These are phyloP conservation scores for Brachyalestes nurse DNA, from an alignment of 2,797 vertebrate genomes.

Conservation along the genomic window DNA sequence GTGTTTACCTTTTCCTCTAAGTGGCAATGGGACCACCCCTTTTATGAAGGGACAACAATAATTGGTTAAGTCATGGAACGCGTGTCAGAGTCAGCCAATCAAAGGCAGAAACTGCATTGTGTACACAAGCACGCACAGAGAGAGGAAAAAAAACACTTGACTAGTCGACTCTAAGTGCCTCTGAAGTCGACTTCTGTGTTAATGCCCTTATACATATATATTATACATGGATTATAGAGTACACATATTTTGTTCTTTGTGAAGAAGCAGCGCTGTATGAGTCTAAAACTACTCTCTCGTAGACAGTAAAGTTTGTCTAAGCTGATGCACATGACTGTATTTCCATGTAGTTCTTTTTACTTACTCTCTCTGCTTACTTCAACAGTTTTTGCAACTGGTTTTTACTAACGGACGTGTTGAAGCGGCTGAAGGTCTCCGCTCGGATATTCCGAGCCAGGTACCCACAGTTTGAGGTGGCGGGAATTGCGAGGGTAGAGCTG, in stretches of 20 bases:
- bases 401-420: conserved; percentile 90
- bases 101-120: too few relatives aligned
- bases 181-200: too few relatives aligned
- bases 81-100: too few relatives aligned
- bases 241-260: not conserved
- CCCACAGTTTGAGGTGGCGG: conserved; percentile 91
- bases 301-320: not conserved
- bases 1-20: too few relatives aligned
- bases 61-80: too few relatives aligned
- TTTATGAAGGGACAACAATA: too few relatives aligned
- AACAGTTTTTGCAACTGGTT: conserved; percentile 97
- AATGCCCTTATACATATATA: not conserved
- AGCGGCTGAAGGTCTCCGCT: conserved; percentile 92
- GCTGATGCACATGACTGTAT: not conserved
- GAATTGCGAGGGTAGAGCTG: conserved; percentile 85
- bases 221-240: not conserved
- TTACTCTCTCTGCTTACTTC: not conserved
- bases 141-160: too few relatives aligned
- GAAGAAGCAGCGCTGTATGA: not conserved
- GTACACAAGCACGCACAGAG: too few relatives aligned
- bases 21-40: too few relatives aligned
- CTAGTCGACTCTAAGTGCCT: too few relatives aligned
- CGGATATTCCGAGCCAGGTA: conserved; percentile 94
- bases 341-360: not conserved
- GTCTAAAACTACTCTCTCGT: not conserved